Evolutionary conservation across 2,797 vertebrate species (phyloP), one percentile per base, ranked within the genome.

Genomic region (Acanthis flammea): DNA sequence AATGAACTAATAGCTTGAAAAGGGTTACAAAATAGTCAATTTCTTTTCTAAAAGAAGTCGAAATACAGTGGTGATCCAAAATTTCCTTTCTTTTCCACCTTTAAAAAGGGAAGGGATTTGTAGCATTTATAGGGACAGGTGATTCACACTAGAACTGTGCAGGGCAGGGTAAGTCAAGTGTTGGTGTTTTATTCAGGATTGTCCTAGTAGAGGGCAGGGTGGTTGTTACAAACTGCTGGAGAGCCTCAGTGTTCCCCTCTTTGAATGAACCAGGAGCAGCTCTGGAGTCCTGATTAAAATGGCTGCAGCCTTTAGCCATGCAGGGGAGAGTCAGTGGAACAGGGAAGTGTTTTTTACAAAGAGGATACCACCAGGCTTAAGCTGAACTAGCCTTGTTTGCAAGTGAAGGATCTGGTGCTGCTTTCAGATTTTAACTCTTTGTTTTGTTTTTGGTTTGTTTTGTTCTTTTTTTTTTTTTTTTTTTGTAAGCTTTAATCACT

Each of bases 401-500:
- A 98, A 98, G 97, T 98, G 98, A 98, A 98, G 98, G 98, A 98
- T 97, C 97, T 97, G 97, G 95, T 97, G 97, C 97, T 98, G 98
- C 98, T 98, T 97, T 97, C 94, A 87, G 92, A 94, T 95, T 95
- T 97, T 96, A 97, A 97, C 92, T 97, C 91, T 94, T 81, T 65
- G 66, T 39, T 90, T 90, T 48, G 61, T 89, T 95, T 72, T 85
- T 39, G 22, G 80, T 95, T 92, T 78, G 63, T 90, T 93, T 91
- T 87, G 88, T 91, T 90, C 91, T 44, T 39, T 95, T 92, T 97
- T 31, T 27, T 97, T 95, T 28, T 65, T 95, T 94, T 97, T 15
- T 60, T 97, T 95, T 94, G 97, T 97, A 98, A 98, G 98, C 98
- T 99, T 98, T 99, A 98, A 98, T 98, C 97, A 95, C 95, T 98